Evolutionary conservation across 2,113 vertebrate genomes (phyloP).

Genomic region (Terrapene triunguis): DNA sequence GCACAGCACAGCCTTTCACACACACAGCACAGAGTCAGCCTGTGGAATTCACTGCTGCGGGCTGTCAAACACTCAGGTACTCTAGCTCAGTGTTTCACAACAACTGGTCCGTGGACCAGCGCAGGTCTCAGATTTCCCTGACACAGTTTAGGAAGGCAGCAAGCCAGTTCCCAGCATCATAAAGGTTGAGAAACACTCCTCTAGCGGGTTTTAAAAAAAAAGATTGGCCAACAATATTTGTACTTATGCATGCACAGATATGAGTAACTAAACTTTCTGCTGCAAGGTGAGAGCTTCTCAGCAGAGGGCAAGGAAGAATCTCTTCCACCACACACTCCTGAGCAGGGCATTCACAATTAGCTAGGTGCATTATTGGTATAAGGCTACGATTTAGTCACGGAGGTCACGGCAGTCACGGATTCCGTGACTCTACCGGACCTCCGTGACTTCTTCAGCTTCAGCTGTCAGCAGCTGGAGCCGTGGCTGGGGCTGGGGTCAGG

Average conservation of each 20-base stretch:
- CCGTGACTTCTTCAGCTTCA: no score
- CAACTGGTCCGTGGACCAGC: not conserved
- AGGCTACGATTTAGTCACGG: no score
- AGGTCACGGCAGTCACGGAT: no score
- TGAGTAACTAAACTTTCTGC: not conserved
- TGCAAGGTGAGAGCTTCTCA: rapidly evolving
- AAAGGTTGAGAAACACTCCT: not conserved
- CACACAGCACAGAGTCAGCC: not conserved
- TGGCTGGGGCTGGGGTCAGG: no score
- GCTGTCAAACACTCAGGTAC: slow-evolving; percentile 2
- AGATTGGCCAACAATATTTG: not conserved
- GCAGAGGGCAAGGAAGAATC: not conserved
- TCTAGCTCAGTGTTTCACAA: not conserved
- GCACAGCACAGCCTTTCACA: not conserved
- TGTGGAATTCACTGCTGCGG: not conserved
- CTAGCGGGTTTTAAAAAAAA: not conserved
- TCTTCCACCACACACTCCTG: not conserved
- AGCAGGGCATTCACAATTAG: not conserved
- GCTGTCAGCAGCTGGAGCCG: no score
- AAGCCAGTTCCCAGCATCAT: not conserved
- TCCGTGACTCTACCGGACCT: no score
- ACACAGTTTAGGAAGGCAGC: not conserved
- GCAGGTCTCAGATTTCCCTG: not conserved
- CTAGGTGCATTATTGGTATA: not conserved
- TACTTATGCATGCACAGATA: slow-evolving; percentile 13